These are phyloP conservation scores for Melangyna quadrimaculata DNA, from an alignment of 2,888 invertebrate genomes.

Conservation along the genomic window DNA sequence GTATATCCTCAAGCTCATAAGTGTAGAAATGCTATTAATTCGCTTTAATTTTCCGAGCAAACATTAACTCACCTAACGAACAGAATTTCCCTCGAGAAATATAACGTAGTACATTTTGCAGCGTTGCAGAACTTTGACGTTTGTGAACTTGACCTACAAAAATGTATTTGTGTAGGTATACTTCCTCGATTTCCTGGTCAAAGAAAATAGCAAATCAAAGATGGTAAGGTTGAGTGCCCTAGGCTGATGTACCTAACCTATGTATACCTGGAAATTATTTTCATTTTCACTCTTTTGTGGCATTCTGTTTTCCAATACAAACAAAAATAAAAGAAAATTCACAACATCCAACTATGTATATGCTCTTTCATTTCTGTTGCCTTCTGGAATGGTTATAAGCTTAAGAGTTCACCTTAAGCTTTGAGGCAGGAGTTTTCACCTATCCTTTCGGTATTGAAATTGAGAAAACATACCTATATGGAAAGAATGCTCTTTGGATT, in stretches of 20 bases:
- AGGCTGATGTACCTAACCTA: neutral
- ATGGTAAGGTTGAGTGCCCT: neutral
- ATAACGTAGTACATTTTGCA: too few species aligned
- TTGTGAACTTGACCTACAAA: too few species aligned
- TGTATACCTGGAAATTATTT: neutral
- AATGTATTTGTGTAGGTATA: too few species aligned
- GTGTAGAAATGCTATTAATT: too few species aligned
- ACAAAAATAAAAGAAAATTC: neutral
- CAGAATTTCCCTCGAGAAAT: too few species aligned
- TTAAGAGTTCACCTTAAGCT: conserved; percentile 24
- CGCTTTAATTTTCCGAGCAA: too few species aligned
- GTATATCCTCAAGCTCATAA: too few species aligned
- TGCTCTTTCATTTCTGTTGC: neutral
- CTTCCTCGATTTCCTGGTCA: neutral
- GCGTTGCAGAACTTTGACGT: too few species aligned
- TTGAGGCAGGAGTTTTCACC: conserved; percentile 13
- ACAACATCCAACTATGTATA: too few species aligned
- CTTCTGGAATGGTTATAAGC: neutral
- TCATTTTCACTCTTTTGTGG: neutral
- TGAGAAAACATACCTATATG: neutral
- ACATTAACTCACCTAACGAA: too few species aligned
- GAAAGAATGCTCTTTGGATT: neutral
- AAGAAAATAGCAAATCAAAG: neutral
- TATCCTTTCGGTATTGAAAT: neutral
- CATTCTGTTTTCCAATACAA: neutral